phyloP scores from a whole-genome alignment of 2,888 invertebrate genomes.

The Eupithecia inturbata region DNA sequence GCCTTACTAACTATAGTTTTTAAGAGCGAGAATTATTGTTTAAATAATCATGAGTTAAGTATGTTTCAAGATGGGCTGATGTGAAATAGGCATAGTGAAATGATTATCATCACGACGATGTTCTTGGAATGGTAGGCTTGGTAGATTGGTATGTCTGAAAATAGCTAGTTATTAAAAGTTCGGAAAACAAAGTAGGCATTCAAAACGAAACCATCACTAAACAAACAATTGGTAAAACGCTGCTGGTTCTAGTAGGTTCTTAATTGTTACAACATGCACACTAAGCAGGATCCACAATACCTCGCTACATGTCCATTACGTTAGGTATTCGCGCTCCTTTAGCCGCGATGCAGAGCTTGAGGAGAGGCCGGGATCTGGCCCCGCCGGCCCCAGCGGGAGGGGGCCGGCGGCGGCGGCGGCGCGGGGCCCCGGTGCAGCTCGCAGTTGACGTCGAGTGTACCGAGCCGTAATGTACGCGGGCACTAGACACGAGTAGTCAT shows the following conservation, averaged over 20 bases:
- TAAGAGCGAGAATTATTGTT: not conserved
- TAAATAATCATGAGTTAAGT: not conserved
- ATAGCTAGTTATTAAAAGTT: no score
- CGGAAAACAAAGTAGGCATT: not conserved
- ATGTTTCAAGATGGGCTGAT: not conserved
- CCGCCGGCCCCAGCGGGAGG: slow-evolving; percentile 28
- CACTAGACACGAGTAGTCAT: not conserved
- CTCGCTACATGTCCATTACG: slow-evolving; percentile 10
- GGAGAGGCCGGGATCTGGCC: slow-evolving; percentile 51
- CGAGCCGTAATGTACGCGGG: slow-evolving; percentile 48
- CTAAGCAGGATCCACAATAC: slow-evolving; percentile 8
- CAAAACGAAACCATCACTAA: not conserved
- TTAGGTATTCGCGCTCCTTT: slow-evolving; percentile 45
- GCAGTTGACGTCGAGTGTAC: slow-evolving; percentile 55
- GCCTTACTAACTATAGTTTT: not conserved
- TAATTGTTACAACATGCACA: not conserved
- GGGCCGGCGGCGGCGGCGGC: no score
- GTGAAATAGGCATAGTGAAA: not conserved
- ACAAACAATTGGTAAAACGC: not conserved
- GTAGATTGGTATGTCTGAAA: not conserved
- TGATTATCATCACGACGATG: not conserved
- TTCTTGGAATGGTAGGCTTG: not conserved
- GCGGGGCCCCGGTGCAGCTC: slow-evolving; percentile 48
- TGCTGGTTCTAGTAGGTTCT: not conserved
- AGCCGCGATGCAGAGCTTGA: slow-evolving; percentile 61